phyloP scores from a whole-genome alignment of 2,113 vertebrate species.

The Stegastes partitus region DNA sequence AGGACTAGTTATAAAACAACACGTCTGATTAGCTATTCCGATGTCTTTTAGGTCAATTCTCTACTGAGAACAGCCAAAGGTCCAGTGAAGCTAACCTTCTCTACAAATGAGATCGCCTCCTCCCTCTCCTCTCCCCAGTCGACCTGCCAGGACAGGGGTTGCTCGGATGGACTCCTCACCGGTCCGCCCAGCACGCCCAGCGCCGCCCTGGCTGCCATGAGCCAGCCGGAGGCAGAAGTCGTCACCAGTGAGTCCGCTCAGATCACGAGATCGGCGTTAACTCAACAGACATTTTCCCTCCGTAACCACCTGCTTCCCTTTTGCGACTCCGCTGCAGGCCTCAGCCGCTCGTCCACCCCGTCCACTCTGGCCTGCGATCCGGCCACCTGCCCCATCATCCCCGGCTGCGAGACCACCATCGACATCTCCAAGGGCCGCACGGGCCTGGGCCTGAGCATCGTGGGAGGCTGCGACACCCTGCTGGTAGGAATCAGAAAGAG shows the following conservation, averaged over 20 bases:
- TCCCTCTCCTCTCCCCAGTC: slow-evolving; percentile 39
- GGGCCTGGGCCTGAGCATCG: slow-evolving; percentile 97
- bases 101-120: slow-evolving; percentile 69
- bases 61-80: slow-evolving; percentile 85
- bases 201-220: slow-evolving; percentile 35
- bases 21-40: neutral
- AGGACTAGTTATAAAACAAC: neutral
- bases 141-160: slow-evolving; percentile 34
- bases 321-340: slow-evolving; percentile 71
- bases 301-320: neutral
- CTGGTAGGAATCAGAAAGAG: slow-evolving; percentile 84
- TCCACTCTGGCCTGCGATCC: slow-evolving; percentile 90
- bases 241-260: slow-evolving; percentile 84
- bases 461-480: slow-evolving; percentile 96
- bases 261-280: neutral
- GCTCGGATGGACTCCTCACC: slow-evolving; percentile 60
- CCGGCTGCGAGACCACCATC: slow-evolving; percentile 97
- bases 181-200: slow-evolving; percentile 60
- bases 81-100: slow-evolving; percentile 87
- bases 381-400: slow-evolving; percentile 95
- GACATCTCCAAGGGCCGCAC: slow-evolving; percentile 96
- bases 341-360: slow-evolving; percentile 93
- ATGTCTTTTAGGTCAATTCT: slow-evolving; percentile 84
- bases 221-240: slow-evolving; percentile 85
- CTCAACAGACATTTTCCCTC: too few relatives aligned